Evolutionary conservation across 2,113 vertebrate genomes (phyloP).

Genomic region (Vimba vimba): DNA sequence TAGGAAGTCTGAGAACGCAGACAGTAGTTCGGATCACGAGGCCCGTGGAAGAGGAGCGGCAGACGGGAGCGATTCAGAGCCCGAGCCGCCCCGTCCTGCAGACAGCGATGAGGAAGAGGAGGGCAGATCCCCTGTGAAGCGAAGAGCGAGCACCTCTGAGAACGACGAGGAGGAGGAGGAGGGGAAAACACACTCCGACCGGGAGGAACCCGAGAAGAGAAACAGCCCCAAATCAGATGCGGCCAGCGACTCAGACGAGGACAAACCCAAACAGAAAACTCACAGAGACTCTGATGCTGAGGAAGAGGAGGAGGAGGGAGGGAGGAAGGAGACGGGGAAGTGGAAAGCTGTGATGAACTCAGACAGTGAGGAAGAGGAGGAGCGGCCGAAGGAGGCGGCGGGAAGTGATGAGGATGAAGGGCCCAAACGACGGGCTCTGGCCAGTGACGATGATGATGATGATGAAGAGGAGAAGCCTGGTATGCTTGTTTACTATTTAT

Average conservation of each 20-base stretch:
- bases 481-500: slow-evolving; percentile 37
- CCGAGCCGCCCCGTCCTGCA: slow-evolving; percentile 60
- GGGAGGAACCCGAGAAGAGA: slow-evolving; percentile 60
- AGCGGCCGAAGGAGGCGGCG: slow-evolving; percentile 61
- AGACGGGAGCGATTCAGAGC: slow-evolving; percentile 69
- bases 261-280: slow-evolving; percentile 67
- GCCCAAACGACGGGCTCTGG: slow-evolving; percentile 67
- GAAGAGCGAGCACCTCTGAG: slow-evolving; percentile 64
- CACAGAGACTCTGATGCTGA: slow-evolving; percentile 80
- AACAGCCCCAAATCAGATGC: slow-evolving; percentile 62
- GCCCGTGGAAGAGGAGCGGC: slow-evolving; percentile 52
- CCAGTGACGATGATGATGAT: slow-evolving; percentile 82
- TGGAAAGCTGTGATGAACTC: slow-evolving; percentile 60
- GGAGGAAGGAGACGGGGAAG: slow-evolving; percentile 61
- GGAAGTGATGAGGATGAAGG: slow-evolving; percentile 76
- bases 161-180: slow-evolving; percentile 59
- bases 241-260: slow-evolving; percentile 76
- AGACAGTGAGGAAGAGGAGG: slow-evolving; percentile 61
- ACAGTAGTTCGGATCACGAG: slow-evolving; percentile 69
- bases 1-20: slow-evolving; percentile 66
- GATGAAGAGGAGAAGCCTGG: slow-evolving; percentile 82
- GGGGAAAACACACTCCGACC: slow-evolving; percentile 65
- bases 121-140: slow-evolving; percentile 68
- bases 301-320: slow-evolving; percentile 75
- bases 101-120: slow-evolving; percentile 75